phyloP scores from a whole-genome alignment of 2,113 vertebrate species.

The Neogale vison region DNA sequence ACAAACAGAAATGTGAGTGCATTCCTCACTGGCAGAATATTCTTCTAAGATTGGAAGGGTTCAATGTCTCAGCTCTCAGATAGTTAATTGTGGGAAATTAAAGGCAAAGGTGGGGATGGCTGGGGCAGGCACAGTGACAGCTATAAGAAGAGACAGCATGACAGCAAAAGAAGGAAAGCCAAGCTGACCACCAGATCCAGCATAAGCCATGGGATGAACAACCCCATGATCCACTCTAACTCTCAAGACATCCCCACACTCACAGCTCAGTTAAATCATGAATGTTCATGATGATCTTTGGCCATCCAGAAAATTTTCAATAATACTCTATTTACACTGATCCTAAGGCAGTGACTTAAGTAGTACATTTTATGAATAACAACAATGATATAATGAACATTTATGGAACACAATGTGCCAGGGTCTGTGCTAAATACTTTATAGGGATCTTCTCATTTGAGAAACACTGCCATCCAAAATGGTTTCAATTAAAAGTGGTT shows the following conservation, averaged over 20 bases:
- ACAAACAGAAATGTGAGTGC: background rate
- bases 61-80: background rate
- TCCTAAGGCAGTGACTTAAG: background rate
- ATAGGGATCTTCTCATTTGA: slow-evolving; percentile 34
- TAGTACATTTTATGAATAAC: background rate
- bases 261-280: background rate
- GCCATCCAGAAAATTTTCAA: background rate
- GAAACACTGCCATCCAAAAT: background rate
- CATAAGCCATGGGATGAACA: background rate
- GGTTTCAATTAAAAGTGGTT: slow-evolving; percentile 35
- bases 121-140: background rate
- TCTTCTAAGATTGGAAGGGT: background rate
- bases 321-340: background rate
- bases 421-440: background rate
- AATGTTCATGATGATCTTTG: background rate
- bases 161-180: background rate
- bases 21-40: background rate
- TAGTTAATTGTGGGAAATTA: background rate
- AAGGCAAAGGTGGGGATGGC: background rate
- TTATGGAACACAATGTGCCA: background rate
- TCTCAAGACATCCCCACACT: background rate
- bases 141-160: background rate
- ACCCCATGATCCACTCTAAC: background rate
- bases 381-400: background rate
- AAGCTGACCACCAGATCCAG: background rate